These are phyloP conservation scores for Cremastinae sp. DNA, from an alignment of 2,888 invertebrate genomes.

Conservation along the genomic window DNA sequence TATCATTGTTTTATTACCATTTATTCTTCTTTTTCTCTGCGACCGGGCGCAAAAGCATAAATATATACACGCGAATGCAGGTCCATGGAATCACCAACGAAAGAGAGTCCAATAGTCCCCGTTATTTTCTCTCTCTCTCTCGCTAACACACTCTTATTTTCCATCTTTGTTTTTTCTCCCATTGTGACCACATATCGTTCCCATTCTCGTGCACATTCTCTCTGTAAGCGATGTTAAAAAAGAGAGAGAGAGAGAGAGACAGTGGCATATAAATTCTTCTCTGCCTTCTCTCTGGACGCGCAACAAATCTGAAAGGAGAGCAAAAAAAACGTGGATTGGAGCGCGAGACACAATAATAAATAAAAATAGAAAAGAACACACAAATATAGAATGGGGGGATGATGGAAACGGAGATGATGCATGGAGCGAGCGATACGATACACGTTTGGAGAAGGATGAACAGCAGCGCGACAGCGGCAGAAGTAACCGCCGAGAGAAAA, in stretches of 20 bases:
- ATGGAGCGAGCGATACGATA: background rate
- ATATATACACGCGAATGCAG: background rate
- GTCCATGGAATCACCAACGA: background rate
- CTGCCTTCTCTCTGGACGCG: background rate
- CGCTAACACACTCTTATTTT: too few species aligned
- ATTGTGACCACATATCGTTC: constrained; percentile 52
- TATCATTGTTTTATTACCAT: constrained; percentile 50
- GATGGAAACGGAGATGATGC: constrained; percentile 21
- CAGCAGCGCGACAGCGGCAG: constrained; percentile 2
- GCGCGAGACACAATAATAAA: constrained; percentile 19
- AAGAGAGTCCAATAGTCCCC: constrained; percentile 25
- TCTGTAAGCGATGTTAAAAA: constrained; percentile 47
- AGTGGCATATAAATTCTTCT: constrained; percentile 43
- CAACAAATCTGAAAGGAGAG: constrained; percentile 35
- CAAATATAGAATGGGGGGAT: constrained; percentile 12
- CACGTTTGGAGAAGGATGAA: constrained; percentile 3
- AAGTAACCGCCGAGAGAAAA: constrained; percentile 24
- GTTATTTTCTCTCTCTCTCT: constrained; percentile 3
- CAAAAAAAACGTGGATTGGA: constrained; percentile 13
- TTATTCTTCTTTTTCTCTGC: constrained; percentile 41
- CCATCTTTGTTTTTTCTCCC: constrained; percentile 25
- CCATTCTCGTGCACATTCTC: constrained; percentile 35
- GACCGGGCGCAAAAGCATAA: constrained; percentile 3
- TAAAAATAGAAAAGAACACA: constrained; percentile 1
- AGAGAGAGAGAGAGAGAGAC: constrained; percentile 44